phyloP scores from a whole-genome alignment of 2,113 vertebrate genomes.

The Barbus barbus region DNA sequence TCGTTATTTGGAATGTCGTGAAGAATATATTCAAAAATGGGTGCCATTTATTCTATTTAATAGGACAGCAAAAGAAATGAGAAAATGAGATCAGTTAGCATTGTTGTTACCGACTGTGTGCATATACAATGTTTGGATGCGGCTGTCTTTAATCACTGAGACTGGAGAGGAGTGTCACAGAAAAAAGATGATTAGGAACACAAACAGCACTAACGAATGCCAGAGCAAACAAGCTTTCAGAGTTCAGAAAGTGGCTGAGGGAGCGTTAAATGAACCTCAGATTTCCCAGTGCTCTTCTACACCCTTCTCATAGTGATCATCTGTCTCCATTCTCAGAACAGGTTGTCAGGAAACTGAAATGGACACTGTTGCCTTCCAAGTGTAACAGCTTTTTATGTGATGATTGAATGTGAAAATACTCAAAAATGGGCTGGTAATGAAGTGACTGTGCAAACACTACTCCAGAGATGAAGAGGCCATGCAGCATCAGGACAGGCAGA shows the following conservation, averaged over 20 bases:
- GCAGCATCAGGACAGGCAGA: neutral
- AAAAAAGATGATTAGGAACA: conserved; percentile 28
- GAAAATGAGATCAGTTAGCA: neutral
- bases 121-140: conserved; percentile 13
- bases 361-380: neutral
- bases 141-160: conserved; percentile 50
- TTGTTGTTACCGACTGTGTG: neutral
- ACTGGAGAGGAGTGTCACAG: neutral
- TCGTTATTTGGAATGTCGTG: neutral
- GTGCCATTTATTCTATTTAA: neutral
- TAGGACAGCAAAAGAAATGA: neutral
- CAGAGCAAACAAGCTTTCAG: conserved; percentile 28
- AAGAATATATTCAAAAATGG: neutral
- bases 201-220: conserved; percentile 25
- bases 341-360: conserved; percentile 31
- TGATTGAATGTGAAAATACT: conserved; percentile 7
- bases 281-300: neutral
- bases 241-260: neutral
- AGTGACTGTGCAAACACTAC: neutral
- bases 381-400: neutral
- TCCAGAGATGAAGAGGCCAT: neutral
- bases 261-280: neutral
- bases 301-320: conserved; percentile 20
- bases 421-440: neutral
- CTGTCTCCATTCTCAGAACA: conserved; percentile 19